phyloP scores from a whole-genome alignment of 2,888 invertebrate genomes.

The Ariolimax columbianus region DNA sequence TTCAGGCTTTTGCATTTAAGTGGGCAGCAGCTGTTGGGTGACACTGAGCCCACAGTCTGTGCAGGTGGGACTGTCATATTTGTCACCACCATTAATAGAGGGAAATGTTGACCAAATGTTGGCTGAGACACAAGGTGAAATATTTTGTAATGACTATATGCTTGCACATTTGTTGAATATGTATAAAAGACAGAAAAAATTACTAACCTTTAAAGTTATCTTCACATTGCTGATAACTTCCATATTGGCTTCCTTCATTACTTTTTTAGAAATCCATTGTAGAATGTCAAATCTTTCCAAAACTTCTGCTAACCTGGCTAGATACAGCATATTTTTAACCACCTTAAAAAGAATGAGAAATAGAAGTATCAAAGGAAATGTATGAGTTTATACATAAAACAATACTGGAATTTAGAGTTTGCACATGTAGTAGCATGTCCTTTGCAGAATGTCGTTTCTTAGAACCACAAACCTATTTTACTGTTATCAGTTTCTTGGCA shows the following conservation, averaged over 20 bases:
- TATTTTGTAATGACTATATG: background rate
- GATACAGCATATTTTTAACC: constrained; percentile 85
- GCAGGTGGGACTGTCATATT: constrained; percentile 82
- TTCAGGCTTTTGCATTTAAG: constrained; percentile 89
- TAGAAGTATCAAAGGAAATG: background rate
- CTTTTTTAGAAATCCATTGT: constrained; percentile 82
- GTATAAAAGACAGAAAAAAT: background rate
- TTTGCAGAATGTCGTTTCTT: too few species aligned
- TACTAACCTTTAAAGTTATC: constrained; percentile 84
- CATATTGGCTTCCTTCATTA: constrained; percentile 87
- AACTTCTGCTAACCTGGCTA: constrained; percentile 78
- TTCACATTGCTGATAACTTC: constrained; percentile 88
- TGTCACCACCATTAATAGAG: constrained; percentile 88
- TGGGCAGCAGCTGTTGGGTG: constrained; percentile 87
- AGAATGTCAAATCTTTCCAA: constrained; percentile 57
- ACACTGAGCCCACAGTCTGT: constrained; percentile 82
- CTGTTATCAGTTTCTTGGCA: too few species aligned
- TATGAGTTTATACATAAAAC: background rate
- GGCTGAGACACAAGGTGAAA: constrained; percentile 75
- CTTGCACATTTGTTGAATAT: background rate
- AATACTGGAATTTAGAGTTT: too few species aligned
- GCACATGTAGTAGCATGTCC: too few species aligned
- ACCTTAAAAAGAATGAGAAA: constrained; percentile 78
- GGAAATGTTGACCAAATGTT: too few species aligned
- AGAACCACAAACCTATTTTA: too few species aligned